Base-by-base conservation (phyloP, 2,888 invertebrate species). In the Melanargia galathea region DNA sequence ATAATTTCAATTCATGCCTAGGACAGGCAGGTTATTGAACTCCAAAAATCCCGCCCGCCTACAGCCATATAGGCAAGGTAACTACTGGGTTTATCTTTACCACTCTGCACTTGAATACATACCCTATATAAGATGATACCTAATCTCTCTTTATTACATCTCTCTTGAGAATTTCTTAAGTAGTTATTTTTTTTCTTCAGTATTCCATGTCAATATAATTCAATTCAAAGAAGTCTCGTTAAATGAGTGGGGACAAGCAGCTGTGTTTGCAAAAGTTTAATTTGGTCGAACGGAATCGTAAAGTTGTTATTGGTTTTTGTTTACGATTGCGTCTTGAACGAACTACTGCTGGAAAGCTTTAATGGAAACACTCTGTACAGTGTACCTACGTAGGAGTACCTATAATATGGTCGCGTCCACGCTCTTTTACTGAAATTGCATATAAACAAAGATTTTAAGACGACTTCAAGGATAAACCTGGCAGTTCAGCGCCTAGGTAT, bases 241-340 rank as follows among this genome's bases (percentile, higher is more conserved):
- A 30, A 45, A 52, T 30, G 51, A 45, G 54, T 73, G 73, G 77
- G 78, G 82, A 82, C 79, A 72, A 81, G 79, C 86, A 83, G 82
- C 83, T 54, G 56, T 38, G 83, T 84, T 81, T 84, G 81, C 85
- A 84, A 87, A 87, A 87, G 82, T 87, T 87, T 89, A 88, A 90
- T 89, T 87, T 82, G 79, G 83, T 81, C 82, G 82, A 87, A 86
- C 84, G 80, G 77, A 84, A 86, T 87, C 88, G 87, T 88, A 88
- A 89, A 87, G 75, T 75, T 77, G 80, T 82, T 85, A 87, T 88
- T 84, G 85, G 86, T 80, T 84, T 78, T 82, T 84, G 84, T 87
- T 89, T 86, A 88, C 83, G 86, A 84, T 81, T 82, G 78, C 68
- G 78, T 79, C 75, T 74, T 74, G 75, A 77, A 80, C 76, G 79